Evolutionary conservation across 1,140 invertebrate genomes (phyloP).

Genomic region (Rhysida immarginata): DNA sequence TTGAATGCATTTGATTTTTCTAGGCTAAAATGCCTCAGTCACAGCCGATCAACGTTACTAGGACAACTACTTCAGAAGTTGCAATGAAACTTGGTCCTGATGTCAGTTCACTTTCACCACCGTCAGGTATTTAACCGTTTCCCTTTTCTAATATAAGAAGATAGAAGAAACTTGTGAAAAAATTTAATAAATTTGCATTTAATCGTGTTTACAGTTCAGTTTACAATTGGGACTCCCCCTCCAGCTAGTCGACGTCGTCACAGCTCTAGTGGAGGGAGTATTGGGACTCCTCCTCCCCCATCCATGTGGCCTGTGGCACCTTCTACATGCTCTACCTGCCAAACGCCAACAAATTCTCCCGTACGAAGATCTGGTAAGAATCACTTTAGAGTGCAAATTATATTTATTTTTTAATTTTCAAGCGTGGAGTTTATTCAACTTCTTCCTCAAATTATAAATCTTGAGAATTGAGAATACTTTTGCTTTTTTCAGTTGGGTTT

Average conservation of each 20-base stretch:
- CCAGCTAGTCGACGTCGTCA: conserved; percentile 36
- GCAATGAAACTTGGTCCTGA: conserved; percentile 40
- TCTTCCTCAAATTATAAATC: too few species aligned
- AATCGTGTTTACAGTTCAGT: conserved; percentile 46
- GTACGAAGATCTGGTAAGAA: conserved; percentile 47
- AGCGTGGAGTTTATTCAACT: too few species aligned
- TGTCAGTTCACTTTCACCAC: conserved; percentile 76
- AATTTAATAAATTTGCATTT: too few species aligned
- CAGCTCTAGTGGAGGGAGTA: conserved; percentile 16
- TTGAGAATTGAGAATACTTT: too few species aligned
- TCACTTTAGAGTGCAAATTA: neutral
- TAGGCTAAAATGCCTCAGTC: conserved; percentile 48
- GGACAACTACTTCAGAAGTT: conserved; percentile 35
- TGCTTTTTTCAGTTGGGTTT: neutral
- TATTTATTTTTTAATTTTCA: neutral
- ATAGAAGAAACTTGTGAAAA: too few species aligned
- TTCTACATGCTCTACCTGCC: conserved; percentile 26
- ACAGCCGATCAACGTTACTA: conserved; percentile 63
- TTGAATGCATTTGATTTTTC: too few species aligned
- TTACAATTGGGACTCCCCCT: conserved; percentile 78
- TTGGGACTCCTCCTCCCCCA: conserved; percentile 17
- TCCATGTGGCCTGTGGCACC: conserved; percentile 8
- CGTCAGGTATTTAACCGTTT: conserved; percentile 51
- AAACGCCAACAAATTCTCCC: conserved; percentile 45
- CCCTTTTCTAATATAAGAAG: too few species aligned